phyloP scores from a whole-genome alignment of 1,140 invertebrate species.

The Aphelenchoides fujianensis region DNA sequence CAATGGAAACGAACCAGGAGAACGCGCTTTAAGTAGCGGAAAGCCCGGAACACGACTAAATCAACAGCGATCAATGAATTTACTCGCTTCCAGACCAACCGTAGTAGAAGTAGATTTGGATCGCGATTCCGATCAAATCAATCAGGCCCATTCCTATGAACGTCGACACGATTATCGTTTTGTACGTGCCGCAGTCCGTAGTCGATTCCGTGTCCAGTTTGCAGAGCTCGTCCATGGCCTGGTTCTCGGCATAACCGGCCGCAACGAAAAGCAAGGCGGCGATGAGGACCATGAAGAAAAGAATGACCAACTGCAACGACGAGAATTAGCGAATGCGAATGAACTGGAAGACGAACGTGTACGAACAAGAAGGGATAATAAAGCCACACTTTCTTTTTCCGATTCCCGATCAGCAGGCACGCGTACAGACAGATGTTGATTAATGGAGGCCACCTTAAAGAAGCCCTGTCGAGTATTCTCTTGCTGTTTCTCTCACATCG shows the following conservation, averaged over 20 bases:
- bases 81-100: no score
- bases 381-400: background rate
- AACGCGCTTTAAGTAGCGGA: background rate
- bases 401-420: background rate
- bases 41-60: background rate
- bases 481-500: no score
- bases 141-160: no score
- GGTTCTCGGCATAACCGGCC: no score
- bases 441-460: background rate
- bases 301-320: background rate
- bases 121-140: no score
- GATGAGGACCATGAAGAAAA: background rate
- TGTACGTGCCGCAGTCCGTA: background rate
- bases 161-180: no score
- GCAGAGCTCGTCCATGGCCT: no score
- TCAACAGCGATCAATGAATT: background rate
- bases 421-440: background rate
- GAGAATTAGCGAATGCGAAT: no score
- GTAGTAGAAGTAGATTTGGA: no score
- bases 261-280: background rate
- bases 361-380: background rate
- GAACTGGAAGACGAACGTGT: background rate
- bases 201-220: no score
- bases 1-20: background rate
- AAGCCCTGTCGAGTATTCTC: no score